These are phyloP conservation scores for Drosophila kurseongensis DNA, from an alignment of 1,140 invertebrate species.

Conservation along the genomic window DNA sequence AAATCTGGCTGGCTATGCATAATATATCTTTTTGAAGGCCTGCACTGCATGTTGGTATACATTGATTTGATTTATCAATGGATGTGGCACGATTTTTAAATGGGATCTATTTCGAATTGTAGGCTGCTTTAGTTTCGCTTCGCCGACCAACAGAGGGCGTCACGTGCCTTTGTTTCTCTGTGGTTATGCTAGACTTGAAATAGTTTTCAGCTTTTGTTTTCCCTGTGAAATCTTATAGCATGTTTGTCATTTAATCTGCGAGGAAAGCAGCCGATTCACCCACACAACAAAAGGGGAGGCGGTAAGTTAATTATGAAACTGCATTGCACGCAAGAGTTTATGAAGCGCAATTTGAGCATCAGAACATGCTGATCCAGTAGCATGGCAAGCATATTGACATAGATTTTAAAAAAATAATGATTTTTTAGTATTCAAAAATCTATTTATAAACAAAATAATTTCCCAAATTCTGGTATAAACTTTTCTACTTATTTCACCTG, in stretches of 20 bases:
- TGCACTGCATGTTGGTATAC: not conserved
- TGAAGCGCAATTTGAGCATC: conserved; percentile 34
- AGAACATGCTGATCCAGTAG: not conserved
- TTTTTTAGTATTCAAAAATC: not conserved
- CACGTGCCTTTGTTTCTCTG: conserved; percentile 24
- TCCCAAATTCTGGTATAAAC: no score
- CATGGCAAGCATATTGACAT: not conserved
- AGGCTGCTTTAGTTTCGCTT: conserved; percentile 21
- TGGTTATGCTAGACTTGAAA: conserved; percentile 40
- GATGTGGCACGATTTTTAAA: conserved; percentile 4
- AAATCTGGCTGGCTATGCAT: not conserved
- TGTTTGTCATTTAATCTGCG: conserved; percentile 49
- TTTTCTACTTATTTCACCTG: not conserved
- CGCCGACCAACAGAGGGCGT: conserved; percentile 31
- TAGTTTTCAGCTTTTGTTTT: conserved; percentile 29
- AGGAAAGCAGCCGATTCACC: conserved; percentile 28
- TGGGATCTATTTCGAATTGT: not conserved
- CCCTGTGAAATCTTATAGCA: conserved; percentile 51
- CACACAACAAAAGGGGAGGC: conserved; percentile 27
- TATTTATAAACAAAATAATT: not conserved
- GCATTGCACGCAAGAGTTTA: conserved; percentile 29
- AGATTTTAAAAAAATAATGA: not conserved
- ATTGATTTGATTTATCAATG: conserved; percentile 4
- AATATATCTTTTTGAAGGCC: not conserved
- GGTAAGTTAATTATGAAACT: conserved; percentile 45